phyloP scores from a whole-genome alignment of 2,888 invertebrate species.

The Pseudanteris insignis region DNA sequence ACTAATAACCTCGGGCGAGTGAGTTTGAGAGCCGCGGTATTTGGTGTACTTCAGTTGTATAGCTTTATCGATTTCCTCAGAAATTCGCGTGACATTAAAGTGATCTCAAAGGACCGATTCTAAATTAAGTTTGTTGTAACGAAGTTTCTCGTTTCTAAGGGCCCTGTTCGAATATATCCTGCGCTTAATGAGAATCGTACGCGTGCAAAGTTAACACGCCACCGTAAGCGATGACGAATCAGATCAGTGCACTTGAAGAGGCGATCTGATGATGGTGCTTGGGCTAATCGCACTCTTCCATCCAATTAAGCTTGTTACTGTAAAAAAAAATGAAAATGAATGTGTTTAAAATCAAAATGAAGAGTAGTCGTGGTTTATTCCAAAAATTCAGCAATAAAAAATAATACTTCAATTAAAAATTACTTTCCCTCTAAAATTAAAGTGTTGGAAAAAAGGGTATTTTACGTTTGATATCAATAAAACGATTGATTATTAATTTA shows the following conservation, averaged over 20 bases:
- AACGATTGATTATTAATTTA: too few species aligned
- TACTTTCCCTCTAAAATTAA: too few species aligned
- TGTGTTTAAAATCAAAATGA: not conserved
- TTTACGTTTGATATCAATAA: too few species aligned
- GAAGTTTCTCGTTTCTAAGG: constrained; percentile 14
- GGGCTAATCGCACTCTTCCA: too few species aligned
- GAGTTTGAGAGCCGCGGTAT: constrained; percentile 27
- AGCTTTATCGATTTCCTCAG: constrained; percentile 37
- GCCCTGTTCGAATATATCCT: constrained; percentile 2
- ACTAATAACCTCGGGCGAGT: constrained; percentile 40
- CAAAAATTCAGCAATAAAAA: too few species aligned
- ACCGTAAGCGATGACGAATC: constrained; percentile 1
- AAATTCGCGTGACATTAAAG: constrained; percentile 27
- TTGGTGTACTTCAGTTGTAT: constrained; percentile 17
- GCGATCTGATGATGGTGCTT: too few species aligned
- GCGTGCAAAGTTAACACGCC: constrained; percentile 8
- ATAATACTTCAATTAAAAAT: too few species aligned
- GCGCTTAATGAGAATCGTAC: constrained; percentile 12
- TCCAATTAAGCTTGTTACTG: not conserved
- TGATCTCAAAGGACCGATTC: constrained; percentile 30
- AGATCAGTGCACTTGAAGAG: too few species aligned
- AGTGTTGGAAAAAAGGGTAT: too few species aligned
- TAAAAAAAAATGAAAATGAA: not conserved
- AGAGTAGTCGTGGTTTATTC: constrained; percentile 10
- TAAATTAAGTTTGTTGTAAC: constrained; percentile 17